phyloP scores from a whole-genome alignment of 2,797 vertebrate species.

The Sebastes minor region DNA sequence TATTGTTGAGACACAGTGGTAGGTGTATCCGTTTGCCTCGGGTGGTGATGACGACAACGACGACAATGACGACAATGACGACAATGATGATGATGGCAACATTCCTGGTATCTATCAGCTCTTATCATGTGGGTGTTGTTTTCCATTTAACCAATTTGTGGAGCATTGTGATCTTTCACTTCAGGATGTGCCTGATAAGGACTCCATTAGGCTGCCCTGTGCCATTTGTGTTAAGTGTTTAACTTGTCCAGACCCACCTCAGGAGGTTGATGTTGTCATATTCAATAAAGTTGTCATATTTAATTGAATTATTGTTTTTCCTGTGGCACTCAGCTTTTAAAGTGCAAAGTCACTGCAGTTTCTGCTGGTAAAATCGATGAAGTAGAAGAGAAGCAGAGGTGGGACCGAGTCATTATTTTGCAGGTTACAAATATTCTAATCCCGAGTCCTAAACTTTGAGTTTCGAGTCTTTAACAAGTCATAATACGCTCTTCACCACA shows the following conservation, averaged over 20 bases:
- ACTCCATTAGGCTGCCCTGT: conserved; percentile 37
- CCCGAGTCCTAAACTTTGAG: neutral
- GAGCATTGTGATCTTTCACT: neutral
- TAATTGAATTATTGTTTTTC: neutral
- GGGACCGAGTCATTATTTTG: no score
- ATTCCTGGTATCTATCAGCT: conserved; percentile 27
- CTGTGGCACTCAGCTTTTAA: neutral
- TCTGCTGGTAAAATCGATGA: neutral
- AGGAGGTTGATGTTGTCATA: neutral
- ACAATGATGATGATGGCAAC: neutral
- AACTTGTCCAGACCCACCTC: conserved; percentile 13
- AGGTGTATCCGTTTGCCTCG: neutral
- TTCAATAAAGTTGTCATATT: conserved; percentile 1
- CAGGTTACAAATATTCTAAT: neutral
- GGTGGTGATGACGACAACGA: conserved; percentile 6
- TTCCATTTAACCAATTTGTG: conserved; percentile 43
- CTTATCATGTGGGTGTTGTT: conserved; percentile 34
- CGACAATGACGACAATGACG: neutral
- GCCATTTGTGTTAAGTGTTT: neutral
- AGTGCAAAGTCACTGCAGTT: neutral
- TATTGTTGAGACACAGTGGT: neutral
- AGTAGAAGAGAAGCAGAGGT: no score
- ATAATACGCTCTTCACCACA: neutral
- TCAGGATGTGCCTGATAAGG: conserved; percentile 39
- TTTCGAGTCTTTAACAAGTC: neutral